These are phyloP conservation scores for Rhagonycha lutea DNA, from an alignment of 2,888 invertebrate species.

Conservation along the genomic window DNA sequence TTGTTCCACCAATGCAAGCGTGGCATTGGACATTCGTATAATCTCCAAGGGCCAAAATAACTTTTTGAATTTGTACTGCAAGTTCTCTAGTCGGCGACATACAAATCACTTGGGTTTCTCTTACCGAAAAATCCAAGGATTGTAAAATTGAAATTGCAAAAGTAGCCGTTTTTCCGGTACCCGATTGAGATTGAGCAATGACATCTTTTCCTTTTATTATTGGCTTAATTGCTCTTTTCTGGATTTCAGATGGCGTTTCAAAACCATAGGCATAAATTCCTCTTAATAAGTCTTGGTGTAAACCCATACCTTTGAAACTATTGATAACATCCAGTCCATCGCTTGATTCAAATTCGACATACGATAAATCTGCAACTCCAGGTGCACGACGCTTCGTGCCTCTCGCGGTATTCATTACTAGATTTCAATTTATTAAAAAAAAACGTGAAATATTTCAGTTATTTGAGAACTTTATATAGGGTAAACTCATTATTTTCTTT, in stretches of 20 bases:
- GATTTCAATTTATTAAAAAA: too few species aligned
- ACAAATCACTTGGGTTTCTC: constrained; percentile 92
- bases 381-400: background rate
- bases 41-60: constrained; percentile 90
- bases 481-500: background rate
- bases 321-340: constrained; percentile 99
- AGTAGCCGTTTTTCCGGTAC: constrained; percentile 99
- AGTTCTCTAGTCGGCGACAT: constrained; percentile 96
- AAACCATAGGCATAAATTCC: constrained; percentile 99
- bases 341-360: constrained; percentile 98
- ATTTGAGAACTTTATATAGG: too few species aligned
- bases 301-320: constrained; percentile 93
- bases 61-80: constrained; percentile 97
- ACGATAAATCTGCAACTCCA: constrained; percentile 82
- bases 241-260: constrained; percentile 99
- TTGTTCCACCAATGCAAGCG: constrained; percentile 98
- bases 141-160: constrained; percentile 97
- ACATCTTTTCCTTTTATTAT: constrained; percentile 97
- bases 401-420: background rate
- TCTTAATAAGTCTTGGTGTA: constrained; percentile 90
- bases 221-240: constrained; percentile 94
- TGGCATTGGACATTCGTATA: constrained; percentile 99
- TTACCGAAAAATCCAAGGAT: constrained; percentile 85
- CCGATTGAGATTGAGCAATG: constrained; percentile 98
- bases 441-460: too few species aligned